Percentiles rank a stretch among this genome's conserved stretches.
These are phyloP conservation scores for Amphipoea lucens DNA, from an alignment of 2,888 invertebrate genomes.

Conservation along the genomic window DNA sequence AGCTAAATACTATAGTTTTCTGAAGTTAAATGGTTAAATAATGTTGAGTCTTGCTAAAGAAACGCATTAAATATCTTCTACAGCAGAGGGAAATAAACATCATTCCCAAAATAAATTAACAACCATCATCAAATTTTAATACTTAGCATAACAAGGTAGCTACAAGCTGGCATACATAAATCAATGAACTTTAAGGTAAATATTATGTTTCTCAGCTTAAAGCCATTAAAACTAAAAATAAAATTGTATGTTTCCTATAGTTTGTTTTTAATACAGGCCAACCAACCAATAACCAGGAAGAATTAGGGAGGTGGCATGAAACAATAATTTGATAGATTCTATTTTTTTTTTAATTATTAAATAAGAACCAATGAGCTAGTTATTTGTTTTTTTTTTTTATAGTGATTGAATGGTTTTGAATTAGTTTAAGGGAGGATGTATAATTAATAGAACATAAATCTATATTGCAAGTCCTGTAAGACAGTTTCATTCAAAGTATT, in stretches of 20 bases:
- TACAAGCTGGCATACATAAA: constrained; percentile 26
- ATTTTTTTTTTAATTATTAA: too few species aligned
- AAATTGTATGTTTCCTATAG: constrained; percentile 27
- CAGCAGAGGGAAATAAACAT: not conserved
- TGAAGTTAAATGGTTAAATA: not conserved
- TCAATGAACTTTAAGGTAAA: constrained; percentile 68
- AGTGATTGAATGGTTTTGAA: not conserved
- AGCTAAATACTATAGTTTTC: not conserved
- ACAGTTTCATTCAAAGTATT: constrained; percentile 7
- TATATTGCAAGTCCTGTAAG: not conserved
- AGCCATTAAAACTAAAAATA: constrained; percentile 46
- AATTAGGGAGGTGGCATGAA: not conserved
- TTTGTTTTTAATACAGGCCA: not conserved
- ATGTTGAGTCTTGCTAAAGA: not conserved
- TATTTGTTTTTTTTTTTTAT: not conserved
- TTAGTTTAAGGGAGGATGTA: not conserved
- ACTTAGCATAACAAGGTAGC: constrained; percentile 8
- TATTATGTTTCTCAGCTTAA: constrained; percentile 42
- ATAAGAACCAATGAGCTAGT: not conserved
- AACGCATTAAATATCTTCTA: not conserved
- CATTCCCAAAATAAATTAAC: constrained; percentile 48
- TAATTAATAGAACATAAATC: not conserved
- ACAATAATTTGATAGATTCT: not conserved
- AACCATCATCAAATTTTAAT: constrained; percentile 35
- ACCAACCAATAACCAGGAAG: not conserved